These are phyloP conservation scores for Drosophila aff. DNA, from an alignment of 1,140 invertebrate species.

Conservation along the genomic window DNA sequence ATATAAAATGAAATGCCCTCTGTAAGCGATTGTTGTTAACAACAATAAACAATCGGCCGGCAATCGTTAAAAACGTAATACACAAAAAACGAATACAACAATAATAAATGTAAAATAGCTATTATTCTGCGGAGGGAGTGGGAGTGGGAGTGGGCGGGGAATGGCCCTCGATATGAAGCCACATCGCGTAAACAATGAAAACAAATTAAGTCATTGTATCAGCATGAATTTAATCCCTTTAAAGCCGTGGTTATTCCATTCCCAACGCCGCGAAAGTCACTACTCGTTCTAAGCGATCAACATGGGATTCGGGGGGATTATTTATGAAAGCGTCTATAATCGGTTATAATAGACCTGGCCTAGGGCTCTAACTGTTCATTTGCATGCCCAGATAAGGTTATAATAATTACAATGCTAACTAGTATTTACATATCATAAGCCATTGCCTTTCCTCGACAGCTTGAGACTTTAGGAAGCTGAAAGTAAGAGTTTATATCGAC, in stretches of 20 bases:
- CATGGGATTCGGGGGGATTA: conserved; percentile 12
- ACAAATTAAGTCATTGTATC: conserved; percentile 49
- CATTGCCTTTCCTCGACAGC: too few relatives aligned
- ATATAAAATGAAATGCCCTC: not conserved
- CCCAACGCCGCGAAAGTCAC: not conserved
- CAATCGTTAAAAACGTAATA: conserved; percentile 23
- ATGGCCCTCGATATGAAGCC: conserved; percentile 8
- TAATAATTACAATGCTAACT: not conserved
- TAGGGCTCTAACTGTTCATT: not conserved
- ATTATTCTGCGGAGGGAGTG: conserved; percentile 7
- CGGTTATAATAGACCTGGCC: not conserved
- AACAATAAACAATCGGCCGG: conserved; percentile 56
- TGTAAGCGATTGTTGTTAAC: conserved; percentile 59
- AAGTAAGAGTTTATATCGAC: not conserved
- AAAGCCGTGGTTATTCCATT: conserved; percentile 24
- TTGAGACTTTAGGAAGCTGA: not conserved
- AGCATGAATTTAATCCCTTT: conserved; percentile 34
- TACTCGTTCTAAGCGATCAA: conserved; percentile 27
- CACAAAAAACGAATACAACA: conserved; percentile 3
- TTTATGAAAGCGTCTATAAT: not conserved
- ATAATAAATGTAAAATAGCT: conserved; percentile 41
- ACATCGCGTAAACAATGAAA: conserved; percentile 18
- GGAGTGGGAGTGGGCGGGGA: not conserved
- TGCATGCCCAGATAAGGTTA: not conserved
- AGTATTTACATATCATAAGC: not conserved